Conservation (phyloP, 2,113 vertebrate species). For the Azemiops feae region DNA sequence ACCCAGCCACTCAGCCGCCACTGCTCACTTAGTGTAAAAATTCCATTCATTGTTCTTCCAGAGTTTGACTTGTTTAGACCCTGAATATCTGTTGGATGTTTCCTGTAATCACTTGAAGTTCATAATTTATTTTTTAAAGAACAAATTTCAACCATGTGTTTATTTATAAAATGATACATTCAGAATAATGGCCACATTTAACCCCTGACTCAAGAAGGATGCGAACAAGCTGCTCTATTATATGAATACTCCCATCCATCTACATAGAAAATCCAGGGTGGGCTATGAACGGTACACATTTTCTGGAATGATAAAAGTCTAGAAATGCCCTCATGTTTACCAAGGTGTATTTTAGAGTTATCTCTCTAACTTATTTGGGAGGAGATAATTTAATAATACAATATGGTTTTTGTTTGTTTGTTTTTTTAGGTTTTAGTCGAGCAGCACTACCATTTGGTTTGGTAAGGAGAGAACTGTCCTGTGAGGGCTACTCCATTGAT, state of each 20-base stretch:
- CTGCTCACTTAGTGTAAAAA: background rate
- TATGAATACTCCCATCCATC: background rate
- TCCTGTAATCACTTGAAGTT: background rate
- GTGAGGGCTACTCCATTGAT: conserved; percentile 97
- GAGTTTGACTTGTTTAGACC: background rate
- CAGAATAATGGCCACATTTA: background rate
- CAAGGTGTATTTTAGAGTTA: background rate
- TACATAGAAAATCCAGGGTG: background rate
- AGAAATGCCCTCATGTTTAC: background rate
- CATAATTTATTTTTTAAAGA: background rate
- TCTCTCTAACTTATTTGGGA: background rate
- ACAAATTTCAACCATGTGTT: background rate
- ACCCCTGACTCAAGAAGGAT: background rate
- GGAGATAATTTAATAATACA: background rate
- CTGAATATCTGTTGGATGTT: background rate
- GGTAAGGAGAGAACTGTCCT: conserved; percentile 94
- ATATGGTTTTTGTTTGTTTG: background rate
- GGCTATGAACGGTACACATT: background rate
- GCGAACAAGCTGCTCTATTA: background rate
- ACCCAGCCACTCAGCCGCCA: background rate
- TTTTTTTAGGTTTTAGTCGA: conserved; percentile 87
- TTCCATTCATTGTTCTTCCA: background rate
- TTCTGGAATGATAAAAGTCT: background rate
- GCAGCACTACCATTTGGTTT: conserved; percentile 94
- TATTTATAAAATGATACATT: background rate